Conservation (phyloP, 1,140 invertebrate genomes). For the Sarcophaga peregrina region DNA sequence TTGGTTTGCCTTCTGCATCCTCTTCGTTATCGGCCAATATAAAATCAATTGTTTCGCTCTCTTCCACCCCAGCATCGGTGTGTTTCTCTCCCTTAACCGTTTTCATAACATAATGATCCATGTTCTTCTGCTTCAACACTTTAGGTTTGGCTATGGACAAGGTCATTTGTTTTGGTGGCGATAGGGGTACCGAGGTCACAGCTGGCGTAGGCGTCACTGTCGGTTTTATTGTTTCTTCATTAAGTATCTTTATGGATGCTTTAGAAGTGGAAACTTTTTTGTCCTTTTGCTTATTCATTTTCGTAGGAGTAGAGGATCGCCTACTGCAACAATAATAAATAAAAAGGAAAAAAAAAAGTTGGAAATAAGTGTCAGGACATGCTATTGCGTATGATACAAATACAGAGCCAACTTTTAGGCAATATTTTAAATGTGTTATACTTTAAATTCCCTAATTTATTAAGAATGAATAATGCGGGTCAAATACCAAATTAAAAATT, state of each 20-base stretch:
- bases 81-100: slow-evolving; percentile 55
- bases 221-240: slow-evolving; percentile 48
- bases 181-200: slow-evolving; percentile 41
- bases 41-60: slow-evolving; percentile 58
- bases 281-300: background rate
- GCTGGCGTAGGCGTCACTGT: slow-evolving; percentile 31
- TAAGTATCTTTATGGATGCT: slow-evolving; percentile 59
- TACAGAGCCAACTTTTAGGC: slow-evolving; percentile 36
- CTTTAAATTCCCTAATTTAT: slow-evolving; percentile 25
- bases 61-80: slow-evolving; percentile 45
- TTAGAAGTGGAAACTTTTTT: background rate
- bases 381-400: background rate
- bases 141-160: slow-evolving; percentile 46
- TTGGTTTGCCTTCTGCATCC: slow-evolving; percentile 41
- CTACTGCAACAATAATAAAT: slow-evolving; percentile 46
- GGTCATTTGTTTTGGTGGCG: slow-evolving; percentile 45
- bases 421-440: slow-evolving; percentile 2
- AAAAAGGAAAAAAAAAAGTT: too few relatives aligned
- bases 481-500: slow-evolving; percentile 4
- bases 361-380: too few relatives aligned
- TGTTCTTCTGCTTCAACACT: slow-evolving; percentile 52
- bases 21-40: slow-evolving; percentile 56
- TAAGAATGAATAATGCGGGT: slow-evolving; percentile 16
- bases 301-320: slow-evolving; percentile 44
- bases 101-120: slow-evolving; percentile 62